phyloP scores from a whole-genome alignment of 2,888 invertebrate species.

The Caenorhabditis parvicauda region DNA sequence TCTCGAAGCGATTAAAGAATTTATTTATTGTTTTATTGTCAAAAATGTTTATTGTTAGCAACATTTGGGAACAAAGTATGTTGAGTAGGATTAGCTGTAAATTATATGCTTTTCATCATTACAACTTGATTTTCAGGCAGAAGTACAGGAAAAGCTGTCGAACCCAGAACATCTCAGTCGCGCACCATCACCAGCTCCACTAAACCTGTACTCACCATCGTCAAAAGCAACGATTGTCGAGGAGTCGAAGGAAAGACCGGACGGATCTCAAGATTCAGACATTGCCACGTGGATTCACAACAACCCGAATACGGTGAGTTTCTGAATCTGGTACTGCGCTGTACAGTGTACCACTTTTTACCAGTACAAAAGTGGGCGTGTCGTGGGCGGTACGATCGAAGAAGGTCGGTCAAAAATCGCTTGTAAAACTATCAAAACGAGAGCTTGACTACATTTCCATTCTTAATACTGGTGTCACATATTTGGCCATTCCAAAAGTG shows the following conservation, averaged over 20 bases:
- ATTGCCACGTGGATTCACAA: constrained; percentile 25
- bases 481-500: too few relatives aligned
- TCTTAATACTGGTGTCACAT: too few relatives aligned
- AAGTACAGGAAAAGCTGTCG: constrained; percentile 22
- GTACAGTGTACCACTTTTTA: too few relatives aligned
- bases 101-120: not conserved
- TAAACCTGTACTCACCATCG: constrained; percentile 12
- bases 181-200: constrained; percentile 8
- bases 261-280: constrained; percentile 17
- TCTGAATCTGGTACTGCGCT: too few relatives aligned
- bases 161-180: constrained; percentile 7
- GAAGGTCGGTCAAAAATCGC: too few relatives aligned
- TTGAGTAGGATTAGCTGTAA: not conserved
- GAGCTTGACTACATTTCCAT: too few relatives aligned
- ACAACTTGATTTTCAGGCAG: constrained; percentile 14
- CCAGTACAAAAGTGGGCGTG: too few relatives aligned
- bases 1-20: too few relatives aligned
- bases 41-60: too few relatives aligned
- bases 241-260: constrained; percentile 24
- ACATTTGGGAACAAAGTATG: too few relatives aligned
- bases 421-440: too few relatives aligned
- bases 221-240: constrained; percentile 24
- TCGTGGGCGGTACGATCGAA: too few relatives aligned
- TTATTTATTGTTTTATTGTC: not conserved
- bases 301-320: constrained; percentile 22